Base-by-base conservation (phyloP, 2,888 invertebrate species). In the Melanotus villosus region DNA sequence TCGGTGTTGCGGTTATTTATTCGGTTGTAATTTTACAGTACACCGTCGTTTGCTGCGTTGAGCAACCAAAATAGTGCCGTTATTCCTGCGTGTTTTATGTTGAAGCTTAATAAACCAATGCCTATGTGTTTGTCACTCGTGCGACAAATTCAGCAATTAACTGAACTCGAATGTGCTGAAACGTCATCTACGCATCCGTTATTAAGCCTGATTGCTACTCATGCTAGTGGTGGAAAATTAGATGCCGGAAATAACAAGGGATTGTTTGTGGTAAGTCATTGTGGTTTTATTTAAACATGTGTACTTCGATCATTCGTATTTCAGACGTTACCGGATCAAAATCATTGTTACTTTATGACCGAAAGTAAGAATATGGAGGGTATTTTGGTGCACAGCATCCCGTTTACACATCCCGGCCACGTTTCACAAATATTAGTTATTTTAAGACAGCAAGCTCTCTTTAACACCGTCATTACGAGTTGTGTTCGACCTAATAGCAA, bases 341-440 rank as follows among this genome's bases (percentile, higher is more conserved):
- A 92, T 66, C 98, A 98, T 82, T 96, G 96, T 81, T 98, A 97
- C 84, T 96, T 95, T 84, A 89, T 98, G 86, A 96, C 96, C 21
- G 94, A 95, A 82, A 91, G 92, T 72, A 90, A 90, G 72, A 89
- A 88, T 23, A 86, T 94, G 84, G 90, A 92, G 72, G 96, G 95
- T 4, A 90, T 93, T 74, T 84, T 93, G 77, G 91, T 96, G 56
- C 87, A 89, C 56, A 92, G 92, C 71, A 92, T 98, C 65, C 96
- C 97, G 0, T 98, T 98, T 86, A 96, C 95, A 0, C 97, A 97
- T 85, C 97, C 98, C 1, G 92, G 93, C 5, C 96, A 97, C 83
- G 96, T 97, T 68, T 93, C 97, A 52, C 92, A 93, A 81, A 93
- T 98, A 76, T 88, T 98, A 34, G 90, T 91, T 36, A 90, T 91